A percentile compares a stretch with the other conserved stretches of the same genome.
phyloP scores from a whole-genome alignment of 2,888 invertebrate species.

The Lasioglossum marginatum region DNA sequence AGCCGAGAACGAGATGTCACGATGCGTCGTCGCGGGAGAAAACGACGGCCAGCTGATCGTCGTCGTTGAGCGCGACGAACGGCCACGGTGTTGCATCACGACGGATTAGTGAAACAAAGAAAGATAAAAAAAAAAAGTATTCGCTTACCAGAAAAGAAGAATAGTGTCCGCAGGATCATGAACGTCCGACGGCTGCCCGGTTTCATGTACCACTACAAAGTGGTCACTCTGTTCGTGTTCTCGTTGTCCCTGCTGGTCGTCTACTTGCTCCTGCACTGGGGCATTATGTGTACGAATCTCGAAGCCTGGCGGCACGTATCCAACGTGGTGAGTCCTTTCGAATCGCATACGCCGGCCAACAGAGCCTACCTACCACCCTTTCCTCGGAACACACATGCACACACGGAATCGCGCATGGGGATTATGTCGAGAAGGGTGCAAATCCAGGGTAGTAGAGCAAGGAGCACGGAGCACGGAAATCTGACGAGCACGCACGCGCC shows the following conservation, averaged over 20 bases:
- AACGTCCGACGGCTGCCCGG: conserved; percentile 80
- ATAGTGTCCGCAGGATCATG: conserved; percentile 66
- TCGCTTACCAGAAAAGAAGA: conserved; percentile 20
- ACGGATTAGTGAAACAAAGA: not conserved
- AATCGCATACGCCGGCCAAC: conserved; percentile 7
- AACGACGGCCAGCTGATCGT: conserved; percentile 28
- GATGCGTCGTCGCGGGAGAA: conserved; percentile 59
- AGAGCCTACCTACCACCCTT: not conserved
- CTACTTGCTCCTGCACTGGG: conserved; percentile 86
- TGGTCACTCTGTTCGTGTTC: conserved; percentile 74
- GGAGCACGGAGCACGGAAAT: conserved; percentile 11
- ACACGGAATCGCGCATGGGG: conserved; percentile 15
- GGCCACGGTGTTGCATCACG: not conserved
- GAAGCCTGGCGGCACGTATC: conserved; percentile 87
- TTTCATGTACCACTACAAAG: conserved; percentile 79
- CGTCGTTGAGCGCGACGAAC: not conserved
- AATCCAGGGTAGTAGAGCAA: conserved; percentile 37
- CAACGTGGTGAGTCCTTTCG: conserved; percentile 85
- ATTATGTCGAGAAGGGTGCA: conserved; percentile 13
- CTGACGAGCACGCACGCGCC: conserved; percentile 48
- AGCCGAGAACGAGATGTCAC: conserved; percentile 3
- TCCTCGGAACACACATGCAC: not conserved
- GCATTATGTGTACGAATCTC: conserved; percentile 86
- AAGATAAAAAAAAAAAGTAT: not conserved
- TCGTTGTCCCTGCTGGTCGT: conserved; percentile 82